phyloP scores from a whole-genome alignment of 2,113 vertebrate species.

The Hylia prasina region DNA sequence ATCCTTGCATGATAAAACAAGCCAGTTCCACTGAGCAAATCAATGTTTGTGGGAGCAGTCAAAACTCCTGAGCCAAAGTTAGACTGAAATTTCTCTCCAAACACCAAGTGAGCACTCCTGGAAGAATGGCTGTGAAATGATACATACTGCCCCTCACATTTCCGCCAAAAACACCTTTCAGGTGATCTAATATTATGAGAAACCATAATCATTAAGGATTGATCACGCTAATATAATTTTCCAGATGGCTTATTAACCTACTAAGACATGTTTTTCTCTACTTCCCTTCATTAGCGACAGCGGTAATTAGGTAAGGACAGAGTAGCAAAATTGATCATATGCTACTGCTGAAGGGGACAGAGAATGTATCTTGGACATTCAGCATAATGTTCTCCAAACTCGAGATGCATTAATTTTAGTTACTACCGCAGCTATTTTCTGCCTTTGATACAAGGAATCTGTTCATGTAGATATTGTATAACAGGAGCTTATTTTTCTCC shows the following conservation, averaged over 20 bases:
- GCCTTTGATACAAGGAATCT: constrained; percentile 23
- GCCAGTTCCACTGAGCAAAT: not conserved
- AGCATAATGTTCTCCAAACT: constrained; percentile 38
- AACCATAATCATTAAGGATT: constrained; percentile 71
- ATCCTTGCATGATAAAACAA: not conserved
- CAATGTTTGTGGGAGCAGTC: not conserved
- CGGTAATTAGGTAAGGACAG: constrained; percentile 69
- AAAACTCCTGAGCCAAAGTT: constrained; percentile 7
- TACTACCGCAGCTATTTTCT: constrained; percentile 3
- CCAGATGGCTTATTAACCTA: constrained; percentile 75
- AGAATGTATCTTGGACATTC: constrained; percentile 39
- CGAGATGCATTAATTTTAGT: not conserved
- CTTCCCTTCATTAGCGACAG: constrained; percentile 70
- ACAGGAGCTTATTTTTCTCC: not conserved
- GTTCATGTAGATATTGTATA: not conserved
- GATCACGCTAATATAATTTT: constrained; percentile 74
- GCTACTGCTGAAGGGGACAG: constrained; percentile 31
- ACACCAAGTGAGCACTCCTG: constrained; percentile 17
- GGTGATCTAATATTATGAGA: constrained; percentile 68
- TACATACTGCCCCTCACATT: constrained; percentile 23
- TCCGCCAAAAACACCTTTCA: constrained; percentile 47
- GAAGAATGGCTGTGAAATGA: not conserved
- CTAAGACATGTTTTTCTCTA: constrained; percentile 70
- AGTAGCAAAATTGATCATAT: constrained; percentile 64
- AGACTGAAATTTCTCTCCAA: constrained; percentile 17